A percentile compares a stretch with the other conserved stretches of the same genome.
These are phyloP conservation scores for Numenius phaeopus DNA, from an alignment of 2,797 vertebrate species.

Conservation along the genomic window DNA sequence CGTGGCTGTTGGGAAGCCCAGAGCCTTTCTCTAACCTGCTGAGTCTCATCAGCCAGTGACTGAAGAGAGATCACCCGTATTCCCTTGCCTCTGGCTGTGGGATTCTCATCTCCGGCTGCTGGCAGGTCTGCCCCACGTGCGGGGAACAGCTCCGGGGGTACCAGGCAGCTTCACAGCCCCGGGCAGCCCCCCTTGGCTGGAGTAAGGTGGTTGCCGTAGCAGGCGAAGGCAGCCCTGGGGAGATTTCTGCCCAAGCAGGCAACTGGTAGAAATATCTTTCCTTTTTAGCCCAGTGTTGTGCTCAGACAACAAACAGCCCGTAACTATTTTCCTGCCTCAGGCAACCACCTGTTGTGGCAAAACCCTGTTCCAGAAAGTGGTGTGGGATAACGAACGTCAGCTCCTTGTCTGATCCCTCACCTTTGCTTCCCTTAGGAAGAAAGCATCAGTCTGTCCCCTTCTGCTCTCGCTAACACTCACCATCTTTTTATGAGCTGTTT, in stretches of 20 bases:
- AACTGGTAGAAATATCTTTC: background rate
- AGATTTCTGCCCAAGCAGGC: background rate
- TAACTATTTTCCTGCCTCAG: conserved; percentile 18
- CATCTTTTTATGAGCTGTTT: background rate
- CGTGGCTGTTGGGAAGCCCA: background rate
- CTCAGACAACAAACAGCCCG: conserved; percentile 9
- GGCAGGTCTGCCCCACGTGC: background rate
- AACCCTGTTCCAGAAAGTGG: background rate
- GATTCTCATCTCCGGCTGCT: background rate
- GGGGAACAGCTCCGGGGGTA: background rate
- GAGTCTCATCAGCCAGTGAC: background rate
- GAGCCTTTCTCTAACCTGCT: conserved; percentile 34
- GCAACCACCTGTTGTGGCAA: conserved; percentile 33
- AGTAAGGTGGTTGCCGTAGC: background rate
- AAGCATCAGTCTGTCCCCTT: background rate
- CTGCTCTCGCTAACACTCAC: conserved; percentile 19
- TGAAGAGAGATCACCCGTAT: background rate
- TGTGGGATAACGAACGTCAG: background rate
- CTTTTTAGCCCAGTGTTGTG: background rate
- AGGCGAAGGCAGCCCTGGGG: background rate
- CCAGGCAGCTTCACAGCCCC: background rate
- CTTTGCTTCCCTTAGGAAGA: background rate
- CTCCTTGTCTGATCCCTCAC: background rate
- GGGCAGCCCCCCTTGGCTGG: background rate
- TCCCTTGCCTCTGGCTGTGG: background rate